Conservation (phyloP, 2,797 vertebrate genomes). For the Arctocebus calabarensis region DNA sequence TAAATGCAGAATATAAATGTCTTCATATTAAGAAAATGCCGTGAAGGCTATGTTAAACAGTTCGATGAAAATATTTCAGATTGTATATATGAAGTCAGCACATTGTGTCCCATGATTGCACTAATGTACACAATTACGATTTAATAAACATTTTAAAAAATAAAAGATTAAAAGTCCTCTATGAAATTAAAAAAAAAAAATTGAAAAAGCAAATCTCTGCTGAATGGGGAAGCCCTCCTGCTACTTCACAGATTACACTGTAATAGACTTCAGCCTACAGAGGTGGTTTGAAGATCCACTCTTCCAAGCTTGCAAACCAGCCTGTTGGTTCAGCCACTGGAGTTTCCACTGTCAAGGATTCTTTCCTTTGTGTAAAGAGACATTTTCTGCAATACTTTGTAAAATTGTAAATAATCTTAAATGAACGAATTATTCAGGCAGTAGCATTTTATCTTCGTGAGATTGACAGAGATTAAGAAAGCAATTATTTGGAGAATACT, state of each 20-base stretch:
- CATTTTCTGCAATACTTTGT: not conserved
- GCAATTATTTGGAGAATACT: too few species aligned
- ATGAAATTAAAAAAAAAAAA: too few species aligned
- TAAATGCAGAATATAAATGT: too few species aligned
- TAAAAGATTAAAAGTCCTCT: too few species aligned
- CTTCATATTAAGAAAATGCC: too few species aligned
- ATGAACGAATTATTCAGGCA: slow-evolving; percentile 68
- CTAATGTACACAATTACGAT: too few species aligned
- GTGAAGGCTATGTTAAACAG: too few species aligned
- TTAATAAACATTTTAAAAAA: too few species aligned
- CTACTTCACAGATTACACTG: not conserved
- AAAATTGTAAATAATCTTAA: slow-evolving; percentile 64
- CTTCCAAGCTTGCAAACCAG: not conserved
- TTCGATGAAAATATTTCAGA: too few species aligned
- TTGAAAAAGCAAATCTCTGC: not conserved
- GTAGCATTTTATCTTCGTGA: slow-evolving; percentile 65
- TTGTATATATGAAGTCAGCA: too few species aligned
- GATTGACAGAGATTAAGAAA: slow-evolving; percentile 73
- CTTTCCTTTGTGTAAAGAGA: slow-evolving; percentile 45
- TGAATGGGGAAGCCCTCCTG: not conserved
- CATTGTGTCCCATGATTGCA: too few species aligned
- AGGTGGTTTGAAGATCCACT: not conserved
- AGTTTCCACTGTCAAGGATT: not conserved
- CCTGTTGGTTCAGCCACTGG: not conserved
- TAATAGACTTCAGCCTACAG: not conserved